Percentiles rank a stretch among this genome's conserved stretches.
These are phyloP conservation scores for Sebastes oblongus DNA, from an alignment of 2,797 vertebrate genomes.

Conservation along the genomic window DNA sequence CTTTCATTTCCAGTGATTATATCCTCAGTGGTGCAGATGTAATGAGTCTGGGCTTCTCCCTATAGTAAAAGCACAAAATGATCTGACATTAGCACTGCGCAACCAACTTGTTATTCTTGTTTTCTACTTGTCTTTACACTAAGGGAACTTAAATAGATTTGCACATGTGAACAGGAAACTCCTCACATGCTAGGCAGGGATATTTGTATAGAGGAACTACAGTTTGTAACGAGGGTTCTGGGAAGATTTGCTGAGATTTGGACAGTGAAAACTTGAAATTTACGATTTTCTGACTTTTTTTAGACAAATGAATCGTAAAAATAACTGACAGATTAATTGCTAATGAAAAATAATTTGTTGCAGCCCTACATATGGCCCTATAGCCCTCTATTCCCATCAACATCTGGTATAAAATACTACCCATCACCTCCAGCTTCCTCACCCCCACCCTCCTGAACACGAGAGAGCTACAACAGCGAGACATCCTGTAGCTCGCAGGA, in stretches of 20 bases:
- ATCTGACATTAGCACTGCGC: neutral
- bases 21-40: slow-evolving; percentile 7
- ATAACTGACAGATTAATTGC: neutral
- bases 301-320: neutral
- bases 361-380: too few species aligned
- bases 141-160: neutral
- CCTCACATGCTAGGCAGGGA: neutral
- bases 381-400: neutral
- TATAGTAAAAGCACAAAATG: slow-evolving; percentile 8
- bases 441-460: neutral
- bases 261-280: neutral
- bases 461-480: slow-evolving; percentile 23
- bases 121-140: neutral
- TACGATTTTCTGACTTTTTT: neutral
- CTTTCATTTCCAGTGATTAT: slow-evolving; percentile 57
- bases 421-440: neutral
- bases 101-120: neutral
- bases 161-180: neutral
- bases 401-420: neutral
- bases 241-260: neutral
- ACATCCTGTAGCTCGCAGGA: slow-evolving; percentile 19
- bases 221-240: neutral
- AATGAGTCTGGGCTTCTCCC: slow-evolving; percentile 7
- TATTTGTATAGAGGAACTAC: neutral
- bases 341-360: neutral